These are phyloP conservation scores for Autographa gamma DNA, from an alignment of 2,888 invertebrate species.

Conservation along the genomic window DNA sequence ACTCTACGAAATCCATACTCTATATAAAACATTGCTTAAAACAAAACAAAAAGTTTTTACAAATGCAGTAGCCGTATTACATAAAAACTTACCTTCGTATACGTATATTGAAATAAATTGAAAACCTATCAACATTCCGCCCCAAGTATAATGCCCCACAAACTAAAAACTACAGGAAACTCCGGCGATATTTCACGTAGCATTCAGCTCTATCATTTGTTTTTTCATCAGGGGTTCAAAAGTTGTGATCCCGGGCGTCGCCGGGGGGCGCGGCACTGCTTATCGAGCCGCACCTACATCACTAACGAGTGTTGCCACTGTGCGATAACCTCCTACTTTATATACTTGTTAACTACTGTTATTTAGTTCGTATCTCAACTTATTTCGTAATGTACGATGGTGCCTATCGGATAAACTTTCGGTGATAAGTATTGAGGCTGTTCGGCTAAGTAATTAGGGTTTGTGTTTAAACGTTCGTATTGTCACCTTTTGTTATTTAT, in stretches of 20 bases:
- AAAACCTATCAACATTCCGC: constrained; percentile 4
- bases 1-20: too few species aligned
- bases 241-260: background rate
- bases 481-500: constrained; percentile 1
- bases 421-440: constrained; percentile 36
- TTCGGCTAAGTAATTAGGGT: constrained; percentile 11
- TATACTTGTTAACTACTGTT: constrained; percentile 63
- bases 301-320: constrained; percentile 76
- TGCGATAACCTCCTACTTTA: constrained; percentile 65
- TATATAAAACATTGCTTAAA: too few species aligned
- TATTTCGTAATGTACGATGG: constrained; percentile 49
- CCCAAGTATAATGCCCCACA: background rate
- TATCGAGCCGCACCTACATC: constrained; percentile 75
- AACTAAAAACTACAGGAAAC: background rate
- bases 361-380: constrained; percentile 59
- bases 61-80: background rate
- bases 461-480: constrained; percentile 10
- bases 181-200: constrained; percentile 4
- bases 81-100: background rate
- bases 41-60: background rate
- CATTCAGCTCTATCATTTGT: constrained; percentile 9
- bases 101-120: background rate
- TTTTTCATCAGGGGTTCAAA: background rate
- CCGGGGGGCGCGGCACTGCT: constrained; percentile 15
- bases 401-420: constrained; percentile 37